Conservation (phyloP, 53 echinoderm and acorn worm genomes). For the Hippasteria phrygiana region DNA sequence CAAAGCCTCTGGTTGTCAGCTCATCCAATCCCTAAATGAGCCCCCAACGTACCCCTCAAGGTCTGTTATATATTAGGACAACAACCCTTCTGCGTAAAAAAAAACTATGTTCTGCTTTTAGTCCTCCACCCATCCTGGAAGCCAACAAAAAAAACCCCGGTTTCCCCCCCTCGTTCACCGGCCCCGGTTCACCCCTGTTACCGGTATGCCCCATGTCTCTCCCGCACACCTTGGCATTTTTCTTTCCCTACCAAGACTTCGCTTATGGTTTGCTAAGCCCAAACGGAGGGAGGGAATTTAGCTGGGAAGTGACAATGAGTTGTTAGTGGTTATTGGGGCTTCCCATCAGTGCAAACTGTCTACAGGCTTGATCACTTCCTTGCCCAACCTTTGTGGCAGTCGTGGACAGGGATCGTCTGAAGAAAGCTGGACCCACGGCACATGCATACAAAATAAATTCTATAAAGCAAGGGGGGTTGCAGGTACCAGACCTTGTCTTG, state of each 20-base stretch:
- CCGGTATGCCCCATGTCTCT: too few species aligned
- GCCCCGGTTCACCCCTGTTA: conserved; percentile 23
- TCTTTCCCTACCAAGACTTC: not conserved
- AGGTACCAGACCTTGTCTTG: not conserved
- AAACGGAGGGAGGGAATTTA: conserved; percentile 48
- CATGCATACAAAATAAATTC: not conserved
- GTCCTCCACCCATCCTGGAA: conserved; percentile 63
- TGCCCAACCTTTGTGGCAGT: not conserved
- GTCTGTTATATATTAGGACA: conserved; percentile 34
- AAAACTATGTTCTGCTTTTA: conserved; percentile 48
- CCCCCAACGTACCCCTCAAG: not conserved
- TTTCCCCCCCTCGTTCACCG: not conserved
- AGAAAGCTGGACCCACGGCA: not conserved
- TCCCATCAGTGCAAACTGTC: conserved; percentile 41
- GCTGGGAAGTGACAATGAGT: conserved; percentile 54
- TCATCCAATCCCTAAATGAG: conserved; percentile 23
- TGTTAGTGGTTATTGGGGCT: conserved; percentile 23
- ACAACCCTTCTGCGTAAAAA: too few species aligned
- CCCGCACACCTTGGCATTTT: conserved; percentile 48
- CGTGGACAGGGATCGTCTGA: conserved; percentile 29
- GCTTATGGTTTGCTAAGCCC: conserved; percentile 38
- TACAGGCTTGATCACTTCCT: conserved; percentile 25
- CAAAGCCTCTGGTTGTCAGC: not conserved
- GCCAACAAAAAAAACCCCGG: conserved; percentile 5
- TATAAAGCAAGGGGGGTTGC: not conserved